Evolutionary conservation across 2,113 vertebrate species (phyloP), one percentile per base, ranked within the genome.

Genomic region (Amphiprion percula): DNA sequence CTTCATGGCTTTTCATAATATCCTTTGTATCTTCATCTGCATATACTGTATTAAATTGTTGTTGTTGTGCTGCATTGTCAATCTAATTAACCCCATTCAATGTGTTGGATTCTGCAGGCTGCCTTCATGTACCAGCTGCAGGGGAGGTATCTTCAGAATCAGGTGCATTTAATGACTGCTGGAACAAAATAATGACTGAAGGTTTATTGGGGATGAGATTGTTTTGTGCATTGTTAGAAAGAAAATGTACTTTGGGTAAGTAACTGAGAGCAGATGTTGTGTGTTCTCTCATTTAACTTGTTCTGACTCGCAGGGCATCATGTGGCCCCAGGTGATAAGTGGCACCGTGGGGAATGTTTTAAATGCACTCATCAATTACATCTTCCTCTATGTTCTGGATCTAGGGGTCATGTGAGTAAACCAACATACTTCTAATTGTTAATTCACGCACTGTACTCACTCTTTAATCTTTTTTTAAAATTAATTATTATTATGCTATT

Each of bases 61-160:
- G 28, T 23, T 70, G 47, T 69, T 78, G 59, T 76, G 61, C 58
- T 39, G 65, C 66, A 76, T 77, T 84, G 72, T 86, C 60, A 33
- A 77, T 76, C 46, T 79, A 72, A 83, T 87, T 69, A 85, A 75
- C 52, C 30, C 52, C 58, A 79, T 82, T 83, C 80, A 82, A 52
- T 19, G 8, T 64, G 50, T 75, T 56, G 61, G 30, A 68, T 77
- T 85, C 87, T 86, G 10, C 87, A 98, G 97, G 97, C 96, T 4
- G 87, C 91, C 0, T 98, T 98, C 82, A 93, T 98, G 82, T 97
- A 96, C 92, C 96, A 97, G 92, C 90, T 98, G 74, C 95, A 96
- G 90, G 94, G 87, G 1, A 93, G 91, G 72, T 98, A 97, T 86
- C 94, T 98, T 56, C 96, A 95, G 90, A 98, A 95, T 87, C 97